These are phyloP conservation scores for Bellardia pandia DNA, from an alignment of 2,888 invertebrate genomes.

Conservation along the genomic window DNA sequence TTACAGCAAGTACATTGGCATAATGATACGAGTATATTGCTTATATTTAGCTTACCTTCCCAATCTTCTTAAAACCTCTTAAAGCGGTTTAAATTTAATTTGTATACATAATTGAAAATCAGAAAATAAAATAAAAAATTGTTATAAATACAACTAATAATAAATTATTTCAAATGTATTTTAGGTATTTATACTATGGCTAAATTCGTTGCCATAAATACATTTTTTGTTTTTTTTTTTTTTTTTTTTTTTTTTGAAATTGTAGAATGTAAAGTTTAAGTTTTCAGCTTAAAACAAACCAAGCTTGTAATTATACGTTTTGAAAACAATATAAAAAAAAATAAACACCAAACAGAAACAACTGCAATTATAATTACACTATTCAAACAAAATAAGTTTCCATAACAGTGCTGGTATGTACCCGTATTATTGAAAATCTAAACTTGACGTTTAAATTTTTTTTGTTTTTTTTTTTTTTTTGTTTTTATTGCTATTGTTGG, in stretches of 20 bases:
- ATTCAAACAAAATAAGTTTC: conserved; percentile 51
- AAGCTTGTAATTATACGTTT: conserved; percentile 64
- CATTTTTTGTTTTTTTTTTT: conserved; percentile 2
- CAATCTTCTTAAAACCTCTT: conserved; percentile 1
- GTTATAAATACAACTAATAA: conserved; percentile 24
- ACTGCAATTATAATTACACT: conserved; percentile 45
- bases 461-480: conserved; percentile 23
- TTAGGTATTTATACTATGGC: conserved; percentile 2
- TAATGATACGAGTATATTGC: too few species aligned
- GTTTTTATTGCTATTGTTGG: conserved; percentile 3
- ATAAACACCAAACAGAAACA: conserved; percentile 2
- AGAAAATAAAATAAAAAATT: not conserved
- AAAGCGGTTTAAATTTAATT: not conserved
- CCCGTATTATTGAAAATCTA: conserved; percentile 52
- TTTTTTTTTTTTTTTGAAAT: conserved; percentile 16
- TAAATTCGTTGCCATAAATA: conserved; percentile 39
- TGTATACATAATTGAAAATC: not conserved
- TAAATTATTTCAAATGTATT: not conserved
- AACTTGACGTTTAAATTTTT: conserved; percentile 62
- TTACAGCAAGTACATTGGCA: too few species aligned
- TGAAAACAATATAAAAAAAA: conserved; percentile 14
- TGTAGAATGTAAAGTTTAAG: conserved; percentile 49
- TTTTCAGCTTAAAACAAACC: conserved; percentile 59
- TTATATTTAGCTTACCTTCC: conserved; percentile 21
- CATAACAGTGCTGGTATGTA: conserved; percentile 23